Evolutionary conservation across 2,797 vertebrate species (phyloP).

Genomic region (Emys orbicularis): DNA sequence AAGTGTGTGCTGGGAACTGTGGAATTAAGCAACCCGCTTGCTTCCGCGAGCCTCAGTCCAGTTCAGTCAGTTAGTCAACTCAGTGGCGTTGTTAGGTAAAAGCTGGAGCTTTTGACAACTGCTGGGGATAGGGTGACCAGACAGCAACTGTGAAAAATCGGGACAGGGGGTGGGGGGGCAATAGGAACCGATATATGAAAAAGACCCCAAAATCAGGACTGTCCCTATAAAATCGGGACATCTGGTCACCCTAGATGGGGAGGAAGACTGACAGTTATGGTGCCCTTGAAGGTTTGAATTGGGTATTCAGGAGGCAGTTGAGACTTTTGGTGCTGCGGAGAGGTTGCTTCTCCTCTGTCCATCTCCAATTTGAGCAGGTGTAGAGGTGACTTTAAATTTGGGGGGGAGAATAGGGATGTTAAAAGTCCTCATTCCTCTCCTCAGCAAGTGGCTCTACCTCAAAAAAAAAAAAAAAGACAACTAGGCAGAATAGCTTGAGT

Average conservation of each 20-base stretch:
- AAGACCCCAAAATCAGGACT: too few species aligned
- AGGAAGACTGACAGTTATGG: background rate
- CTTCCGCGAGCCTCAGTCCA: rapidly evolving
- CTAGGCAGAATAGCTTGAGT: background rate
- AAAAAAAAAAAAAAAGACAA: too few species aligned
- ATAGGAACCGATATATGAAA: too few species aligned
- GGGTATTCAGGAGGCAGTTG: background rate
- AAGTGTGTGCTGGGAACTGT: background rate
- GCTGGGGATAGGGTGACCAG: too few species aligned
- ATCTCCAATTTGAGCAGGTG: background rate
- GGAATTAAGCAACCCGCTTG: background rate
- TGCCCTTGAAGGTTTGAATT: background rate
- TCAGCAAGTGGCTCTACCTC: too few species aligned
- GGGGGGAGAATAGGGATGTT: background rate
- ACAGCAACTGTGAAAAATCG: too few species aligned
- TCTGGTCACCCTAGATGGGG: too few species aligned
- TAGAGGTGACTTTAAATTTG: rapidly evolving
- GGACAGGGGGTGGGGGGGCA: too few species aligned
- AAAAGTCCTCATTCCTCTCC: too few species aligned
- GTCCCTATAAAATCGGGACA: too few species aligned
- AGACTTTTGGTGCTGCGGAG: background rate
- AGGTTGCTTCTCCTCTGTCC: background rate
- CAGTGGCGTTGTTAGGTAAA: background rate
- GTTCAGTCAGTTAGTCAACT: background rate
- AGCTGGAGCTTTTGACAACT: background rate